Base-by-base conservation (phyloP, 2,797 vertebrate species). In the Enteromius fasciolatus region DNA sequence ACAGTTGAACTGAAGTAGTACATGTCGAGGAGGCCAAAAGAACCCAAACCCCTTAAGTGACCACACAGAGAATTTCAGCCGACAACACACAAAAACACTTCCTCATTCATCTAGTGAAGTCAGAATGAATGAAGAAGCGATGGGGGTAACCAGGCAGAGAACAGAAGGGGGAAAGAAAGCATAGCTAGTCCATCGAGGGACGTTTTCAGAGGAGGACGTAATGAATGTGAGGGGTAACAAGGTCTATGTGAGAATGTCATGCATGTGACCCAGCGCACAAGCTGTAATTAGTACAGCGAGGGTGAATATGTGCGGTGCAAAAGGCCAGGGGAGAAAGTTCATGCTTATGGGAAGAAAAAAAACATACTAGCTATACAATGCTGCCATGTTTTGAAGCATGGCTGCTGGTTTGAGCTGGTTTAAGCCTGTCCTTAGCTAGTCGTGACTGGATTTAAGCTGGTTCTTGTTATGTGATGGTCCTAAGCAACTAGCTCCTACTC, bases 281-380 rank as follows among this genome's bases (percentile, higher is more conserved):
- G 87, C 85, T 81, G 83, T 89, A 87, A 91, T 91, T 87, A 90
- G 90, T 85, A 73, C 69, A 68, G 86, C 50, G 12, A 83, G 86
- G 36, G 46, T 31, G 76, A 75, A 82, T 70, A 80, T 84, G 79
- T 84, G 36, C 39, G 76, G 84, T 52, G 81, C 78, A 63, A 82
- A 85, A 86, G 79, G 39, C 61, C 54, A 87, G 52, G 66, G 66
- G 54, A 86, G 66, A 88, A 87, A 88, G 88, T 41, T 78, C 68
- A 73, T 25, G 15, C 23, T 79, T 81, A 82, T 25, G 57, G 68
- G 69, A 4, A 39, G 8, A 41, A 70, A 81, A 74, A 69, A 75
- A 59, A 83, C 80, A 86, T 84, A 59, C 74, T 28, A 41, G 39
- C 39, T 41, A 76, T 86, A 64, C 61, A 75, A 61, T 48, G 50